phyloP scores from a whole-genome alignment of 37 sponge, comb jelly and placozoan genomes.

The Eunapius fragilis region DNA sequence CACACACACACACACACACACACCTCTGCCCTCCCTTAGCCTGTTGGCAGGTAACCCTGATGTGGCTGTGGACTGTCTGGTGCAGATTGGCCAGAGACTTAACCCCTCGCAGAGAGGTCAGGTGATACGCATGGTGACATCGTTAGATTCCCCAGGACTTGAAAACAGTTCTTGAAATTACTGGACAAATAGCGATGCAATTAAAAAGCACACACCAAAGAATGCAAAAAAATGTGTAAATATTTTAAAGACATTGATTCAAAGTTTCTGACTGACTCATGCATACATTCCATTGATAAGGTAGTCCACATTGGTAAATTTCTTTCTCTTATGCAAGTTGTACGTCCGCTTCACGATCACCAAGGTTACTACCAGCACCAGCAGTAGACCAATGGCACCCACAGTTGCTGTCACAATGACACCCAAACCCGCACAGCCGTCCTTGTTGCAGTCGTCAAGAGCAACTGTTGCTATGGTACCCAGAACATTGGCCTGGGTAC shows the following conservation, averaged over 20 bases:
- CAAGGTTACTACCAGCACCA: constrained; percentile 37
- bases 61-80: constrained; percentile 54
- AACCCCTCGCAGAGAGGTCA: constrained; percentile 36
- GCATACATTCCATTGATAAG: constrained; percentile 90
- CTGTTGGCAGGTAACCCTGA: constrained; percentile 45
- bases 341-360: constrained; percentile 24
- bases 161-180: background rate
- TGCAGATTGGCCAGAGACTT: constrained; percentile 47
- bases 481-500: background rate
- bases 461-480: background rate
- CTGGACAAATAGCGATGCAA: background rate
- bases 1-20: background rate
- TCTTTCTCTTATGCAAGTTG: constrained; percentile 20
- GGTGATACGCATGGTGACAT: constrained; percentile 2
- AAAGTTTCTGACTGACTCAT: background rate
- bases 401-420: constrained; percentile 43
- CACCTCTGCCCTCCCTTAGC: constrained; percentile 10
- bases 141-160: background rate
- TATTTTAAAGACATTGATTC: background rate
- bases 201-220: background rate
- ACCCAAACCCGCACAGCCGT: constrained; percentile 39
- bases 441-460: constrained; percentile 5
- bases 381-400: constrained; percentile 27
- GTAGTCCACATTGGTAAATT: constrained; percentile 76
- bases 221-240: background rate